Evolutionary conservation across 2,113 vertebrate genomes (phyloP).

Genomic region (Sardina pilchardus): DNA sequence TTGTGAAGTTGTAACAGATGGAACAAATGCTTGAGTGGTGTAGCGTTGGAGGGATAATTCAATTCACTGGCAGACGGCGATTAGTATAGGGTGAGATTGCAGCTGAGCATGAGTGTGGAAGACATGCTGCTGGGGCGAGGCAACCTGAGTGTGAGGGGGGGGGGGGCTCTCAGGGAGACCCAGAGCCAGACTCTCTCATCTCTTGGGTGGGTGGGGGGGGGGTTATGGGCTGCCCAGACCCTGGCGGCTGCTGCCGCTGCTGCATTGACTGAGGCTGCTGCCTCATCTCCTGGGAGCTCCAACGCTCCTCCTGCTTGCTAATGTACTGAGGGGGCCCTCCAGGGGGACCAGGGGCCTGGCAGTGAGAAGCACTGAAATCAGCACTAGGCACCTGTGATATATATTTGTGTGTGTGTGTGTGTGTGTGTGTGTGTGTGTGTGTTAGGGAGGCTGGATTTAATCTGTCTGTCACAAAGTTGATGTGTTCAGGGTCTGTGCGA

Average conservation of each 20-base stretch:
- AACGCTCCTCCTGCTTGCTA: not conserved
- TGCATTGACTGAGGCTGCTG: not conserved
- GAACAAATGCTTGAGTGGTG: not conserved
- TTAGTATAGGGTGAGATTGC: not conserved
- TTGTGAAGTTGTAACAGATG: not conserved
- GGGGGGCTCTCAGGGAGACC: no score
- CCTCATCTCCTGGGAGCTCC: not conserved
- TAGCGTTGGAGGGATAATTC: not conserved
- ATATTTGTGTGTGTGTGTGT: not conserved
- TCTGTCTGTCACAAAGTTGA: no score
- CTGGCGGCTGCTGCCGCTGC: not conserved
- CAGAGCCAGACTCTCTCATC: no score
- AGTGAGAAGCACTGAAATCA: not conserved
- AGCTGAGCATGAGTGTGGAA: not conserved
- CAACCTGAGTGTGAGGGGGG: no score
- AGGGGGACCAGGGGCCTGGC: not conserved
- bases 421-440: not conserved
- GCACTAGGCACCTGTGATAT: not conserved
- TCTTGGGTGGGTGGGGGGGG: no score
- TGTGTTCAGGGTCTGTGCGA: not conserved
- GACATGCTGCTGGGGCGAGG: not conserved
- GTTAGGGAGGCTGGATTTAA: not conserved
- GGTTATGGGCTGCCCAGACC: not conserved
- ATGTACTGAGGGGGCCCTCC: not conserved
- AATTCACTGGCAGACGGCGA: not conserved